phyloP scores from a whole-genome alignment of 2,113 vertebrate species.

The Speoplatyrhinus poulsoni region DNA sequence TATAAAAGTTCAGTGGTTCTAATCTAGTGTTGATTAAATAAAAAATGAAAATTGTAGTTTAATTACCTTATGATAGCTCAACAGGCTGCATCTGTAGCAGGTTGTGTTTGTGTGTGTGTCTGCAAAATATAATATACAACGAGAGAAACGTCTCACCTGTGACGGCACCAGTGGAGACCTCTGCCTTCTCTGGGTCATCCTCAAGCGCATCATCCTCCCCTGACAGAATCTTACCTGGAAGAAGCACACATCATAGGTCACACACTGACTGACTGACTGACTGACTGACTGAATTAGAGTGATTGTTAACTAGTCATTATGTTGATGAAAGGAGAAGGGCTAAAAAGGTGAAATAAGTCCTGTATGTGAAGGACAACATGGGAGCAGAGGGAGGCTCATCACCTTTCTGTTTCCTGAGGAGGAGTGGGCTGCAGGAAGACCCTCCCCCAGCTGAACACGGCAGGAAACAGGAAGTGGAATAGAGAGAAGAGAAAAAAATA shows the following conservation, averaged over 20 bases:
- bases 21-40: too few species aligned
- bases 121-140: too few species aligned
- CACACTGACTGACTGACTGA: neutral
- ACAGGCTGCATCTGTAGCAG: too few species aligned
- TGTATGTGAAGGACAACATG: conserved; percentile 5
- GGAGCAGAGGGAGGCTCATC: conserved; percentile 63
- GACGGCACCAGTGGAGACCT: conserved; percentile 82
- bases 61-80: too few species aligned
- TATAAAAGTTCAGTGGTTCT: too few species aligned
- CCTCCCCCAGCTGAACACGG: conserved; percentile 90
- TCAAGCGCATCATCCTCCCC: conserved; percentile 91
- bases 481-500: conserved; percentile 51
- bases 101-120: too few species aligned
- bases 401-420: conserved; percentile 97
- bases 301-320: neutral
- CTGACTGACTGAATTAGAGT: neutral
- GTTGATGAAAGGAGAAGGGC: neutral
- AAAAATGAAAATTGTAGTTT: too few species aligned
- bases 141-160: conserved; percentile 74
- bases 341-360: too few species aligned
- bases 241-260: conserved; percentile 16
- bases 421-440: conserved; percentile 93
- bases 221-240: conserved; percentile 86
- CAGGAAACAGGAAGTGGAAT: conserved; percentile 83
- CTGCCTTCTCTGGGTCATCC: conserved; percentile 88